Evolutionary conservation across 2,113 vertebrate genomes (phyloP).

Genomic region (Morone chrysops): DNA sequence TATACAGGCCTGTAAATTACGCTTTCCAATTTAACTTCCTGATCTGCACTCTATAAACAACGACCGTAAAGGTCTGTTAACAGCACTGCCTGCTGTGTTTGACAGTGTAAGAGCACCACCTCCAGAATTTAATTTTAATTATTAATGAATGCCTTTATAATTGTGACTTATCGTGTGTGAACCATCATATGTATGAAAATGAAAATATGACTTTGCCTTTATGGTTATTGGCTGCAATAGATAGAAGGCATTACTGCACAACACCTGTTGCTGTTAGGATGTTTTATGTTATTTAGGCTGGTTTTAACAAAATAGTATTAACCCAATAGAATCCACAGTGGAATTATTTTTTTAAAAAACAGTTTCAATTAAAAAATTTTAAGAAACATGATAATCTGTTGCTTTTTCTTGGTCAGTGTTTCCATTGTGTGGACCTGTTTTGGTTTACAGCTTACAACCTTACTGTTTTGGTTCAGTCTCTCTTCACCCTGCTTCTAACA

Average conservation of each 20-base stretch:
- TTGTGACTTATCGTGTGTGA: neutral
- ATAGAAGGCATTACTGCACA: neutral
- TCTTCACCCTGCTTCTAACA: too few relatives aligned
- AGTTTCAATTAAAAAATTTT: too few relatives aligned
- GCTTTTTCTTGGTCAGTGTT: too few relatives aligned
- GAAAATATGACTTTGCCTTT: neutral
- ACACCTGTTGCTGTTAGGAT: neutral
- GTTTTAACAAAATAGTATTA: too few relatives aligned
- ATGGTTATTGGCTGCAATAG: too few relatives aligned
- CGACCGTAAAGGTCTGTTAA: constrained; percentile 29
- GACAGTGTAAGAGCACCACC: neutral
- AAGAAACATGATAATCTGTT: too few relatives aligned
- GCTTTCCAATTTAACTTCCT: constrained; percentile 20
- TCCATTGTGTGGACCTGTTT: too few relatives aligned
- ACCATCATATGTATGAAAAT: neutral
- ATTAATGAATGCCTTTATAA: neutral
- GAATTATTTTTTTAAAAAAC: too few relatives aligned
- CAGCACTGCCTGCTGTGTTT: neutral
- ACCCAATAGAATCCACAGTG: too few relatives aligned
- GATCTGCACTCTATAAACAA: constrained; percentile 53
- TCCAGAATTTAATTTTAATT: neutral
- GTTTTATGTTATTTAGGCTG: neutral
- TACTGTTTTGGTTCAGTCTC: too few relatives aligned
- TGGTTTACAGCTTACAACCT: too few relatives aligned
- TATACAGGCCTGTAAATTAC: constrained; percentile 53